Evolutionary conservation across 2,113 vertebrate species (phyloP).

Genomic region (human): DNA sequence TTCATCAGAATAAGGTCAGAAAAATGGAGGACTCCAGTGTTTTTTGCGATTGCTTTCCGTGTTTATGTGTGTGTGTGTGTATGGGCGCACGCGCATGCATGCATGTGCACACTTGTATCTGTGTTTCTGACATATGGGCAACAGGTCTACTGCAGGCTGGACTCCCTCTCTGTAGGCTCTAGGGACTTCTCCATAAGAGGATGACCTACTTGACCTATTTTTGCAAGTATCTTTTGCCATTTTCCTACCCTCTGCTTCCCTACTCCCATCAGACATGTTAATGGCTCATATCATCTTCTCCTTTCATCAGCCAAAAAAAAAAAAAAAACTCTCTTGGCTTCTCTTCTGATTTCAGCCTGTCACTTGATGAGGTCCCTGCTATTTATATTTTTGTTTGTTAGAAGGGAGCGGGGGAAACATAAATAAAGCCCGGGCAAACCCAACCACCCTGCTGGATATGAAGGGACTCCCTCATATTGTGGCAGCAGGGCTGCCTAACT

Average conservation of each 20-base stretch:
- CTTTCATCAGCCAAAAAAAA: constrained; percentile 51
- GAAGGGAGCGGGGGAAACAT: not conserved
- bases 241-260: not conserved
- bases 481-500: constrained; percentile 46
- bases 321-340: constrained; percentile 27
- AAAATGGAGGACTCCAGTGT: not conserved
- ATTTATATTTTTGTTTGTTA: constrained; percentile 72
- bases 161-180: not conserved
- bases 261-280: constrained; percentile 39
- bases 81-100: accelerated
- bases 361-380: constrained; percentile 74
- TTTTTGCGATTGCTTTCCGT: accelerated
- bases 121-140: not conserved
- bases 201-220: not conserved
- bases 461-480: constrained; percentile 26
- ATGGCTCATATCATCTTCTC: constrained; percentile 46
- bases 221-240: not conserved
- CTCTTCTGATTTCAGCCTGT: constrained; percentile 71
- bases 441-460: not conserved
- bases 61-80: not conserved
- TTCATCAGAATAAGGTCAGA: not conserved
- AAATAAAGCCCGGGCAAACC: not conserved
- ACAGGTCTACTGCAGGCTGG: not conserved
- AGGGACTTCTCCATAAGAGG: not conserved
- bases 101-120: not conserved